A percentile compares a stretch with the other conserved stretches of the same genome.
Evolutionary conservation across 2,113 vertebrate species (phyloP).

Genomic region (Melanerpes aurifrons): DNA sequence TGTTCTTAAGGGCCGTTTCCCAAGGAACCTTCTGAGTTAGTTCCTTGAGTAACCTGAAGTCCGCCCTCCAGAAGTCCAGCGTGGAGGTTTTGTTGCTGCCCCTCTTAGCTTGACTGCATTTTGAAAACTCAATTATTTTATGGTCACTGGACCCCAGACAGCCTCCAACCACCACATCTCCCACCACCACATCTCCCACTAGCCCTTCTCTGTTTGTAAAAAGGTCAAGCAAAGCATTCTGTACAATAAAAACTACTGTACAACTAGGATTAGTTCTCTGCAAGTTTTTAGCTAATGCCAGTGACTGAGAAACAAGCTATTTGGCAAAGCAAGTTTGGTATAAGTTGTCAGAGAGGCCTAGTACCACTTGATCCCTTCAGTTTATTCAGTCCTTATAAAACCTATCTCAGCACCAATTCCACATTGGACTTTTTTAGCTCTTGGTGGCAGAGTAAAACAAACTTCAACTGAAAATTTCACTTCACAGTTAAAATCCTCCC

Average conservation of each 20-base stretch:
- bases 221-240: background rate
- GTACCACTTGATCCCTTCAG: background rate
- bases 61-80: too few relatives aligned
- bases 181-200: too few relatives aligned
- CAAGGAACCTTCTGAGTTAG: too few relatives aligned
- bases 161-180: too few relatives aligned
- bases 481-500: background rate
- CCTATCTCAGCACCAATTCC: background rate
- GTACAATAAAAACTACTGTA: background rate
- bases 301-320: background rate
- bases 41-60: too few relatives aligned
- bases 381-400: background rate
- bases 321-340: background rate
- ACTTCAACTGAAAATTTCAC: background rate
- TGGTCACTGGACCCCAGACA: too few relatives aligned
- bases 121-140: too few relatives aligned
- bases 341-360: background rate
- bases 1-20: too few relatives aligned
- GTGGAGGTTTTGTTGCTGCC: too few relatives aligned
- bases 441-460: background rate
- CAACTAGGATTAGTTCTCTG: background rate
- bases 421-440: background rate
- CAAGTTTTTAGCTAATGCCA: rapidly evolving
- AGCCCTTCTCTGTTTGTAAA: too few relatives aligned
- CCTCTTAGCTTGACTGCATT: too few relatives aligned